Base-by-base conservation (phyloP, 2,113 vertebrate genomes). In the Apeltes quadracus region DNA sequence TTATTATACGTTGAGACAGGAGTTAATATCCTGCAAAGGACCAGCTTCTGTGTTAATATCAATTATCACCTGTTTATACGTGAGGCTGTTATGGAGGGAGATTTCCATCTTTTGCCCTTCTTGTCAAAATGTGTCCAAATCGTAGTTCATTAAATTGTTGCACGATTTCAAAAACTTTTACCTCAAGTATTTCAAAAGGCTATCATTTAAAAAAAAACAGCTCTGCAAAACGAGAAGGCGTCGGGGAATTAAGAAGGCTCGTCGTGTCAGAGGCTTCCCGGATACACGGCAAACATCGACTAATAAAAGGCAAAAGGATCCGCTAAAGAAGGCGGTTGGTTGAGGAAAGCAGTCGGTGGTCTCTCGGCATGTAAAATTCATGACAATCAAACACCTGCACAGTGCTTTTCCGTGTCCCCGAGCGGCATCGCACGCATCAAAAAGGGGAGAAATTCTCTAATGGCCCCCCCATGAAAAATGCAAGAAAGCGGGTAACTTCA, bases 381-480 rank as follows among this genome's bases (percentile, higher is more conserved):
- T 83, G 85, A 69, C 66, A 65, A 79, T 81, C 86, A 88, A 85
- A 83, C 76, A 88, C 81, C 79, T 90, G 79, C 51, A 38, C 87
- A 85, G 84, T 84, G 87, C 85, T 87, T 86, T 92, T 84, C 73
- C 69, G 41, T 84, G 86, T 88, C 74, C 51, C 43, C 14, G 18
- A 34, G 83, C 38, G 39, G 61, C 38, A 54, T n/a, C 25, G 68
- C 59, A 46, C 79, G 66, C 59, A 82, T 78, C 79, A 75, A 67
- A 84, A 66, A 20, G 18, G 58, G 43, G 7, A n/a, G 70, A 84
- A 54, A 62, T 50, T 79, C 78, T 62, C 76, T 79, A 77, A 88
- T 85, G 80, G 85, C 51, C 43, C 53, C 75, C 29, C n/a, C n/a
- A n/a, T 88, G 55, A 88, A 91, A 90, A 76, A 86, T 87, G 83